Evolutionary conservation across 2,888 invertebrate genomes (phyloP).

Genomic region (Dinocampus coccinellae): DNA sequence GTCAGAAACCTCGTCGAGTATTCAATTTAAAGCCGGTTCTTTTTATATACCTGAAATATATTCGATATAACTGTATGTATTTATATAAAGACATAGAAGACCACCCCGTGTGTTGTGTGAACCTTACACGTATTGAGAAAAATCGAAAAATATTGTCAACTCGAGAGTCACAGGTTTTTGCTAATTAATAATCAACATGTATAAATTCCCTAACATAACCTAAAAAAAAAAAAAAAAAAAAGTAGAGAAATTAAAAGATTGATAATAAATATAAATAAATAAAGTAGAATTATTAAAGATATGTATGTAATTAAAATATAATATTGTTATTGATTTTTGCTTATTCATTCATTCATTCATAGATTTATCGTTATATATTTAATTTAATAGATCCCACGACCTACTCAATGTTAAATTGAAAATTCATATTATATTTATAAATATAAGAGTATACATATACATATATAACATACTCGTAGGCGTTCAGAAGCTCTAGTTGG

Average conservation of each 20-base stretch:
- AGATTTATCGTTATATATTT: neutral
- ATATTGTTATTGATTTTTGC: neutral
- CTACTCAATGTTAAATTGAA: neutral
- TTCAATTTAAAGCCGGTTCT: conserved; percentile 6
- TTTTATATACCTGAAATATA: conserved; percentile 2
- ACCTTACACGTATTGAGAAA: neutral
- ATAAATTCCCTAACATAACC: neutral
- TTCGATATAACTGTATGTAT: neutral
- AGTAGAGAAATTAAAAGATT: neutral
- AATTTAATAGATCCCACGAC: neutral
- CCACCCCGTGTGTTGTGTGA: neutral
- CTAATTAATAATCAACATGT: neutral
- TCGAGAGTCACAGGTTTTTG: neutral
- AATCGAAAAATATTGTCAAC: neutral
- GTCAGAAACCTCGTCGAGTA: too few species aligned
- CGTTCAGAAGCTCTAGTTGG: neutral
- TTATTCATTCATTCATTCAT: neutral
- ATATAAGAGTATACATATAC: neutral
- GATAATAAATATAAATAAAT: neutral
- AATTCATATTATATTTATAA: neutral
- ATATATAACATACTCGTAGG: neutral
- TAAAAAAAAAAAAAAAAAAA: neutral
- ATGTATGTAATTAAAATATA: neutral
- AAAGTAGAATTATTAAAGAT: neutral
- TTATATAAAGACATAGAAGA: neutral